Evolutionary conservation across 2,797 vertebrate species (phyloP), one percentile per base, ranked within the genome.

Genomic region (Enteromius paludinosus): DNA sequence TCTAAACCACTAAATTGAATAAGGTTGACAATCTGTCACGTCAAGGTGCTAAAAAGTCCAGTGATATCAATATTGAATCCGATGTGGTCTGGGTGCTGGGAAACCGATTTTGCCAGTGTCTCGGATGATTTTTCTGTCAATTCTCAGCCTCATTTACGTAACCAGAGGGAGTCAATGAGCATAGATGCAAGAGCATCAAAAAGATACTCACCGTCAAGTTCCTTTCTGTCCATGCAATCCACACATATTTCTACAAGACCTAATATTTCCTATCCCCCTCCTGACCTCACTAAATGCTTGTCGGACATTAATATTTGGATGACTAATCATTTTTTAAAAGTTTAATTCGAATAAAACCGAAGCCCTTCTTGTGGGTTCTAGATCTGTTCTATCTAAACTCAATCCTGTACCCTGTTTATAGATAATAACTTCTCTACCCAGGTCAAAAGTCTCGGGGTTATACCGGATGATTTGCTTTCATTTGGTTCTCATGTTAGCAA

Each of bases 31-130:
- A 88, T 87, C 89, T 30, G 84, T 86, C 85, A 89, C 38, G 0
- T 73, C 85, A 85, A 59, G 83, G 79, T 83, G 88, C 73, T 84
- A 89, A 87, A 91, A 87, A 91, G 91, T 93, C 92, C 92, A 94
- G 93, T 93, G 89, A 76, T 78, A 90, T 92, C 89, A 88, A 81
- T 72, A 80, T 3, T n/a, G 65, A 17, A 83, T 85, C 83, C 83
- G 61, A 69, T 91, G 47, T 17, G 69, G 64, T 66, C 52, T 38
- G 65, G 45, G 47, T 33, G n/a, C 41, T 74, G 85, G 87, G 90
- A 90, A 90, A 86, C 84, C 74, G 87, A 87, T 73, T 69, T 62
- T 84, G 4, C 28, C 6, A 47, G 65, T 59, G 35, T 47, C 23
- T 71, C 9, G 17, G 23, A 71, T 20, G 43, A 71, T 20, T 52